phyloP scores from a whole-genome alignment of 2,113 vertebrate genomes.

The Poicephalus gulielmi region DNA sequence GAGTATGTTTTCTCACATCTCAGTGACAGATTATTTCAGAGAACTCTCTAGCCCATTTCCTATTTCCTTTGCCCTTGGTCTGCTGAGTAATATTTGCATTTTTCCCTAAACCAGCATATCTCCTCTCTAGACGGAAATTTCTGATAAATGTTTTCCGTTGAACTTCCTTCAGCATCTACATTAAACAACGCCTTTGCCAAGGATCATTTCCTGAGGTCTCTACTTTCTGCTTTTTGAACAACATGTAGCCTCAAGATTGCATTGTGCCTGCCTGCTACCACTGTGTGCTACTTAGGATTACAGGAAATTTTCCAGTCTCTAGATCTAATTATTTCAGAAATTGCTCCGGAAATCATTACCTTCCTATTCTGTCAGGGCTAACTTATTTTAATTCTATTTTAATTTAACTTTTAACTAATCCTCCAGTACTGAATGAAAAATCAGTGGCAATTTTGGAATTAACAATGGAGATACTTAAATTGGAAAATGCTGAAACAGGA shows the following conservation, averaged over 20 bases:
- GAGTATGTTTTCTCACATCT: constrained; percentile 36
- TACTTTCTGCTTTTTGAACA: neutral
- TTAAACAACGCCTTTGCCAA: constrained; percentile 44
- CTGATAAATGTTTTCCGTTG: constrained; percentile 62
- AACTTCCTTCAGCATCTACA: constrained; percentile 34
- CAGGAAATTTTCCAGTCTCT: neutral
- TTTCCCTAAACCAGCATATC: constrained; percentile 25
- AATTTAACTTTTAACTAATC: neutral
- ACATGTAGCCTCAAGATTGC: neutral
- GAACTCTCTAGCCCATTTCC: constrained; percentile 49
- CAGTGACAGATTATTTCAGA: constrained; percentile 49
- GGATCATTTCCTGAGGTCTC: constrained; percentile 60
- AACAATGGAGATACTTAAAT: neutral
- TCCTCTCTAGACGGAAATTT: constrained; percentile 53
- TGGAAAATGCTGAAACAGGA: neutral
- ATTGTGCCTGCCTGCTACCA: neutral
- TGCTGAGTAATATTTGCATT: constrained; percentile 69
- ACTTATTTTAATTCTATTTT: neutral
- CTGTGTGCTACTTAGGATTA: neutral
- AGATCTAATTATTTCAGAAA: neutral
- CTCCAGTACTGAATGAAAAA: neutral
- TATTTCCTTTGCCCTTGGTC: constrained; percentile 60
- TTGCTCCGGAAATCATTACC: rapidly evolving
- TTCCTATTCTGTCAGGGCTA: neutral
- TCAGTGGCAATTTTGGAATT: neutral